phyloP scores from a whole-genome alignment of 2,113 vertebrate species.

The Amazona vittata region DNA sequence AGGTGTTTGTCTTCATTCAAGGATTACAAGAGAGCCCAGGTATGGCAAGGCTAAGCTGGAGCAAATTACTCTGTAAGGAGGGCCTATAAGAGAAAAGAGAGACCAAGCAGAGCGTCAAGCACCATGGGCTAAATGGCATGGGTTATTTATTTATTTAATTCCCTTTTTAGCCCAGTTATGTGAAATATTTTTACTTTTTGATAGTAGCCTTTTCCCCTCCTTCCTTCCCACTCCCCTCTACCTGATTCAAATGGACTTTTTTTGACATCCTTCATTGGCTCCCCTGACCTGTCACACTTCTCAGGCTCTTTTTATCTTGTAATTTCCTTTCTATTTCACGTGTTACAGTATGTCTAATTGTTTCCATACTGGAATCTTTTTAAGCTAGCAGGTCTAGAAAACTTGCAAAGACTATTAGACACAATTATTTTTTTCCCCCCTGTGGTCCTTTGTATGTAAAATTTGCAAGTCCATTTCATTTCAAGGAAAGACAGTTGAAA shows the following conservation, averaged over 20 bases:
- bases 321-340: neutral
- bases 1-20: neutral
- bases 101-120: neutral
- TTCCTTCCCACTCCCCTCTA: neutral
- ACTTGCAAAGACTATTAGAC: neutral
- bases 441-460: constrained; percentile 33
- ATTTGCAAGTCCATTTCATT: neutral
- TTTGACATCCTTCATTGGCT: neutral
- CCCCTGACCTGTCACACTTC: neutral
- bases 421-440: constrained; percentile 7
- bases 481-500: constrained; percentile 24
- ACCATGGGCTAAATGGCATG: neutral
- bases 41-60: neutral
- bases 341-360: neutral
- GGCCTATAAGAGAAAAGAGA: neutral
- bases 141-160: constrained; percentile 1
- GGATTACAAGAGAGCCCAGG: neutral
- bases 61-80: neutral
- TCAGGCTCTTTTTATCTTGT: neutral
- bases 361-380: constrained; percentile 21
- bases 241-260: neutral
- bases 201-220: neutral
- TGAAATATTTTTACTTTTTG: constrained; percentile 1
- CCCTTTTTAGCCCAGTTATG: neutral
- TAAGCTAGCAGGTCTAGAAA: neutral